phyloP scores from a whole-genome alignment of 1,140 invertebrate genomes.

The Sogatella furcifera region DNA sequence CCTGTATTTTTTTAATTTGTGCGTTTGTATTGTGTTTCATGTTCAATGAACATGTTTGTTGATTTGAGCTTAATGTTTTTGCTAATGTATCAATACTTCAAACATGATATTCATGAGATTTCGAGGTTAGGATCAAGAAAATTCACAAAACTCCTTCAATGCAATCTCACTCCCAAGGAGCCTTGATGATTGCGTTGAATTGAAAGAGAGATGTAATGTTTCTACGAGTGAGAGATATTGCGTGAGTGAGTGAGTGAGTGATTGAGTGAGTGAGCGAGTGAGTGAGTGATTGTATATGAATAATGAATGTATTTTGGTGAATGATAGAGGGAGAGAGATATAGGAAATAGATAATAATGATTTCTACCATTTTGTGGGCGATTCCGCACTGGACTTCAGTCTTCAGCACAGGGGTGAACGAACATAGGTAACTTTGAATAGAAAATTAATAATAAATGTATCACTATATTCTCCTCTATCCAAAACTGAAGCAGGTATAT shows the following conservation, averaged over 20 bases:
- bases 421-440: too few relatives aligned
- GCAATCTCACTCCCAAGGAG: too few relatives aligned
- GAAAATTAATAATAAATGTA: too few relatives aligned
- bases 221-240: too few relatives aligned
- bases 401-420: background rate
- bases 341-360: conserved; percentile 1
- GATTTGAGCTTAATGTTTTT: background rate
- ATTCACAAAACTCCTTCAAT: background rate
- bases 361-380: conserved; percentile 2
- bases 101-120: conserved; percentile 4
- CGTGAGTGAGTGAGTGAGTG: too few relatives aligned
- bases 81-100: background rate
- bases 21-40: conserved; percentile 12
- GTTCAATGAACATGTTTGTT: conserved; percentile 18
- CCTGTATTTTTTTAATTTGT: conserved; percentile 15
- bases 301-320: too few relatives aligned
- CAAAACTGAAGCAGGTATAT: too few relatives aligned
- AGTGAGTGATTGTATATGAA: too few relatives aligned
- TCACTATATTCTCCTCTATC: too few relatives aligned
- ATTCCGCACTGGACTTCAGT: background rate
- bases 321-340: background rate
- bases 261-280: too few relatives aligned
- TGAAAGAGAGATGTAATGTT: too few relatives aligned
- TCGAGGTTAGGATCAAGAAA: background rate
- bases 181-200: too few relatives aligned